Base-by-base conservation (phyloP, 1,140 invertebrate genomes). In the Colletes latitarsis region DNA sequence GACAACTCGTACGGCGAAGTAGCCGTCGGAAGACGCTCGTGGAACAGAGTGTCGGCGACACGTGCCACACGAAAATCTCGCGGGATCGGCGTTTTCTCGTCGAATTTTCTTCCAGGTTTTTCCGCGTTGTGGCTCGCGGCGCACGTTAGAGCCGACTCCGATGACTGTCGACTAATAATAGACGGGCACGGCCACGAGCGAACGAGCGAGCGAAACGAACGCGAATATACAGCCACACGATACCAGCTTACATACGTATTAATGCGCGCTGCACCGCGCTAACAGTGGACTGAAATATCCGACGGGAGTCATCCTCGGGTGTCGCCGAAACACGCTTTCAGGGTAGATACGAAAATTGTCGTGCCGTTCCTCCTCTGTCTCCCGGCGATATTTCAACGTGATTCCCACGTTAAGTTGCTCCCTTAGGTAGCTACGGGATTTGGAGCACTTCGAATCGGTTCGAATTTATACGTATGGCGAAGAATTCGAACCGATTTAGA, bases 81-180 rank as follows among this genome's bases (percentile, higher is more conserved):
- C 53, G 53, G 60, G 21, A 14, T 19, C 17, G 53, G 17, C 46
- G 60, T 66, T 82, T 77, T 82, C 21, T 41, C 30, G 70, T 43
- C 67, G 68, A 82, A 62, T 66, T 82, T 67, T 84, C 70, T 82
- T 81, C 43, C 78, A 81, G 77, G 60, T 81, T 85, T 72, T 84
- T 85, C 74, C 82, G 68, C 76, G 77, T 83, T 73, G 43, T 68
- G 57, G 73, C 71, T 73, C 68, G 60, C 71, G 67, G 69, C 62
- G 69, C 62, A 63, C 82, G 75, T 68, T 77, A 89, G 84, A 88
- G 75, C 81, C 83, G 85, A 82, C 86, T 89, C 87, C 87, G 91
- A 92, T 92, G 91, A 92, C 91, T 91, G 88, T 83, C 82, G 75
- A 89, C 92, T 92, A 93, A 92, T 92, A 93, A 92, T 92, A 93